phyloP scores from a whole-genome alignment of 2,113 vertebrate species.

The Lutjanus erythropterus region DNA sequence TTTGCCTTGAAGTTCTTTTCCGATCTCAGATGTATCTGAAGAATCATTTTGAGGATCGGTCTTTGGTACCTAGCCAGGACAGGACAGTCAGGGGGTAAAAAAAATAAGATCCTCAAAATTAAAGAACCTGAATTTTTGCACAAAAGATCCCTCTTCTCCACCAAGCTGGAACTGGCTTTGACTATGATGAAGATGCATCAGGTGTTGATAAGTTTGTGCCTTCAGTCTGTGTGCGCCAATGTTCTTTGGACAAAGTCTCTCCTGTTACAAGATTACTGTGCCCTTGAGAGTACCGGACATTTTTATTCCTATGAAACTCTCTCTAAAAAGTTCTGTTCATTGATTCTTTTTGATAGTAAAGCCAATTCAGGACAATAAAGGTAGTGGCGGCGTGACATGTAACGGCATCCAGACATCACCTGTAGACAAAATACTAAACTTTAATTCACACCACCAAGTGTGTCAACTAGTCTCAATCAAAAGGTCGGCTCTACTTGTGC shows the following conservation, averaged over 20 bases:
- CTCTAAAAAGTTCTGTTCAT: background rate
- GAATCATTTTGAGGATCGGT: background rate
- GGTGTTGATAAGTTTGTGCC: too few species aligned
- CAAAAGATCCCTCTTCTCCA: too few species aligned
- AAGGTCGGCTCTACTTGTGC: background rate
- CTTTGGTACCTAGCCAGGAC: slow-evolving; percentile 56
- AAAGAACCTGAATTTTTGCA: background rate
- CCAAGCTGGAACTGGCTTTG: too few species aligned
- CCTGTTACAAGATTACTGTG: too few species aligned
- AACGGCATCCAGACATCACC: too few species aligned
- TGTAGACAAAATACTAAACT: too few species aligned
- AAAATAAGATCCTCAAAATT: background rate
- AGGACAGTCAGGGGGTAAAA: too few species aligned
- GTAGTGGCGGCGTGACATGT: background rate
- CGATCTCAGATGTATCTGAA: slow-evolving; percentile 8
- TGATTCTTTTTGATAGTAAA: background rate
- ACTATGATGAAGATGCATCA: too few species aligned
- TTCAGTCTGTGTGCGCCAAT: too few species aligned
- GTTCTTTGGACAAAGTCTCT: too few species aligned
- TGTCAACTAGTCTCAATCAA: background rate
- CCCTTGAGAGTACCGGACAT: too few species aligned
- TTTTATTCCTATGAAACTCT: too few species aligned
- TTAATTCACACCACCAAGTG: background rate
- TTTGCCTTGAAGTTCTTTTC: slow-evolving; percentile 20
- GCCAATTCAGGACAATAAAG: background rate